Evolutionary conservation across 92 coral and sea anemone genomes (phyloP), one percentile per base, ranked within the genome.

Genomic region (Plumapathes pennacea): DNA sequence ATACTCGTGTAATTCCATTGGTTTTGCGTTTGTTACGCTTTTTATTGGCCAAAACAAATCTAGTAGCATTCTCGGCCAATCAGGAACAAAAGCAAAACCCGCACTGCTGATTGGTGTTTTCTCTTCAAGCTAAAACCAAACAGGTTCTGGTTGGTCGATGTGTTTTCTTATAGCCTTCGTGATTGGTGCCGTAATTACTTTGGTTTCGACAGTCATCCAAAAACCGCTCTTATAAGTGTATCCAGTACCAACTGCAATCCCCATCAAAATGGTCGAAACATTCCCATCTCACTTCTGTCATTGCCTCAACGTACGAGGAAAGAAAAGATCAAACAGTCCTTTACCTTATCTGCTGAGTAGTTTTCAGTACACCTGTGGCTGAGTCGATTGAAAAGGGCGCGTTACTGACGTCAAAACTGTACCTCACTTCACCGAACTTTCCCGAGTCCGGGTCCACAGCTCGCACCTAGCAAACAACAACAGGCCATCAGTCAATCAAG

Each of bases 371-470:
- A 3, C 89, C 95, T 10, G 77, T 66, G 18, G 37, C 45, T n/a
- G 23, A 20, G 45, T 87, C 76, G 14, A 87, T 36, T 26, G 71
- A 71, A 42, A 87, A 77, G 13, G 95, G 85, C 7, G 67, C 38
- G 25, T 71, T 67, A 14, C 63, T 65, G 22, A 82, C 48, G 42
- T 46, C 52, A 66, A 87, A 72, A 19, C 76, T 53, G 55, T 88
- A 92, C 38, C 72, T 46, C 29, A 92, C 50, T 32, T 66, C 42
- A n/a, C 89, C 90, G 56, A 51, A 59, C 13, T 28, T 19, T 17
- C 77, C 79, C 0, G 81, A 74, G 39, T 92, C 98, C 17, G 45
- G 25, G 41, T 92, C 98, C 17, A 71, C 84, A 25, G 98, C 98
- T 20, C 48, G 57, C 28, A 79, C 80, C 95, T 79, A 31, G 7